These are phyloP conservation scores for Micrasema minimum DNA, from an alignment of 1,140 invertebrate genomes.

Conservation along the genomic window DNA sequence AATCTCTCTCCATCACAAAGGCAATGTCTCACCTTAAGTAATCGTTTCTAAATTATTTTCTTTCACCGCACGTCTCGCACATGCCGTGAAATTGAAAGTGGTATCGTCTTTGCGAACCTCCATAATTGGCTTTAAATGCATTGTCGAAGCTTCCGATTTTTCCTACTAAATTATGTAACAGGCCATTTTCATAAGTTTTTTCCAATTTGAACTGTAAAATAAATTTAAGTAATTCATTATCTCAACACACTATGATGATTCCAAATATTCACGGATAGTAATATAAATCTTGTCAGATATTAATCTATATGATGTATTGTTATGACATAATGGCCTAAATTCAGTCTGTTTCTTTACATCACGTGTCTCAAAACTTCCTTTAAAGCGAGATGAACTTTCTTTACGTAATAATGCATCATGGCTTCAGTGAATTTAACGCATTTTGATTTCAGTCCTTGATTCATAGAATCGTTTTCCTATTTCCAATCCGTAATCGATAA, in stretches of 20 bases:
- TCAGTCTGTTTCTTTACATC: conserved; percentile 53
- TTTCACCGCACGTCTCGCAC: neutral
- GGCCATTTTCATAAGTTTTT: conserved; percentile 14
- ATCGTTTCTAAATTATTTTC: conserved; percentile 41
- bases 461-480: conserved; percentile 48
- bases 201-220: too few species aligned
- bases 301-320: conserved; percentile 32
- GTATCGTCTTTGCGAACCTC: conserved; percentile 55
- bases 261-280: neutral
- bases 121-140: conserved; percentile 49
- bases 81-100: conserved; percentile 41
- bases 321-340: conserved; percentile 34
- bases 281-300: neutral
- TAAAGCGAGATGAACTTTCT: conserved; percentile 42
- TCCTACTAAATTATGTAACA: neutral
- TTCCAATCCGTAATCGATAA: conserved; percentile 22
- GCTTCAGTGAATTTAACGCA: conserved; percentile 52
- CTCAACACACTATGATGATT: conserved; percentile 20
- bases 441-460: conserved; percentile 44
- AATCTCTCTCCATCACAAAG: conserved; percentile 36
- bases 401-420: conserved; percentile 50
- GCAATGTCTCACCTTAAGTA: conserved; percentile 53
- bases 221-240: too few species aligned
- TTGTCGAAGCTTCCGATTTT: conserved; percentile 34
- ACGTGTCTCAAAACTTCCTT: conserved; percentile 47